phyloP scores from a whole-genome alignment of 2,113 vertebrate genomes.

The Rhinopomastus cyanomelas region DNA sequence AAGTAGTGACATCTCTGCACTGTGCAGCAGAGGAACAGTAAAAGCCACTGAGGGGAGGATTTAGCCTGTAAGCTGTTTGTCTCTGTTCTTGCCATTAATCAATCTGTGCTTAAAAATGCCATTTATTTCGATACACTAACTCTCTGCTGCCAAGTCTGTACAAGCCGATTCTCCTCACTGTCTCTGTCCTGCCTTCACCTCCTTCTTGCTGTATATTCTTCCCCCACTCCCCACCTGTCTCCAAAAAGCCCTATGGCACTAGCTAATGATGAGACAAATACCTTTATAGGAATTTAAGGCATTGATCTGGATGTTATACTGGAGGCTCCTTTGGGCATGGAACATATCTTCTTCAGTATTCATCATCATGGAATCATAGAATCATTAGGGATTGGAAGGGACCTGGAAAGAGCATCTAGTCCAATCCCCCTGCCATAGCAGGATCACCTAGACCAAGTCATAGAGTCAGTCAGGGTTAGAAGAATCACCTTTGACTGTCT shows the following conservation, averaged over 20 bases:
- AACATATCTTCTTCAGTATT: not conserved
- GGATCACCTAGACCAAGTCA: no score
- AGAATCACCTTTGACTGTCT: not conserved
- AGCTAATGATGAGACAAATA: not conserved
- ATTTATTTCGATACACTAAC: slow-evolving; percentile 21
- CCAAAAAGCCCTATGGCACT: not conserved
- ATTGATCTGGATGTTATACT: not conserved
- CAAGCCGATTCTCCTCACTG: not conserved
- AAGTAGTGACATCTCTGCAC: not conserved
- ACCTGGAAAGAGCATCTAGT: no score
- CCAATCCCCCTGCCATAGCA: no score
- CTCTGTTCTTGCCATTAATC: slow-evolving; percentile 41
- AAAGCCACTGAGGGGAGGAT: slow-evolving; percentile 12
- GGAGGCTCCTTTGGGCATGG: not conserved
- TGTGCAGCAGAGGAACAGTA: not conserved
- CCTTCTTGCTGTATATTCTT: not conserved
- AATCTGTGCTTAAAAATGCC: slow-evolving; percentile 14
- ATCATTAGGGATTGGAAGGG: no score
- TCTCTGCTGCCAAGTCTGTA: not conserved
- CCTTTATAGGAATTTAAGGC: not conserved
- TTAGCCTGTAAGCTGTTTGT: slow-evolving; percentile 42
- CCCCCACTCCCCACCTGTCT: not conserved
- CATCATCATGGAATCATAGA: no score
- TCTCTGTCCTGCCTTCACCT: not conserved
- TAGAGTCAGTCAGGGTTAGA: no score